Evolutionary conservation across 2,113 vertebrate genomes (phyloP), one percentile per base, ranked within the genome.

Genomic region (Pterophyllum scalare): DNA sequence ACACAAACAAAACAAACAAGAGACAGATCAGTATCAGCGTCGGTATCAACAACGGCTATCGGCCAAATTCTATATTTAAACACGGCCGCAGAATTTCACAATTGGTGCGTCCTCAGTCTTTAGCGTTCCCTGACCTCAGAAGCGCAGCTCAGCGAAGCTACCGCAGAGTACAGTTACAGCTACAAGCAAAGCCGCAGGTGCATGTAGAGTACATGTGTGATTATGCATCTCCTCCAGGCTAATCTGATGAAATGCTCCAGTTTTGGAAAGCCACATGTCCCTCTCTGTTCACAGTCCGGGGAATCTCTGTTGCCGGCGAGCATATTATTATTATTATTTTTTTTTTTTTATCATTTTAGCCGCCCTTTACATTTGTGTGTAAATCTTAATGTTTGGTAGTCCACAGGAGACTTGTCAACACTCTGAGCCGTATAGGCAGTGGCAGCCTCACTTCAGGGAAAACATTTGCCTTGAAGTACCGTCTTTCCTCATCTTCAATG

Each of bases 401-500:
- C 96, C 97, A 97, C 96, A 91, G 96, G 97, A 99, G 97, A 97
- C 97, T 95, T 96, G 97, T 98, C 98, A 98, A 97, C 97, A 97
- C 93, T 89, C 93, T 86, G 95, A 97, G 95, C 95, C 92, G 93
- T 97, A 97, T 96, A 97, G 96, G 95, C 96, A 94, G 93, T 97
- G 98, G 97, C 98, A 98, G 97, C 95, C 94, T 96, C 97, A 97
- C 97, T 97, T 96, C 95, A 93, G 98, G 97, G 98, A 98, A 96
- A 96, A 96, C 96, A 96, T 97, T 98, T 97, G 96, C 98, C 97
- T 99, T 98, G 97, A 98, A 98, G 97, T 97, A 95, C 95, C 95
- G 96, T 97, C 96, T 98, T 97, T 97, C 97, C 97, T 98, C 97
- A 98, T 97, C 97, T 97, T 97, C 97, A 97, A 94, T 97, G 97